Percentiles rank a stretch among this genome's conserved stretches.
phyloP scores from a whole-genome alignment of 2,113 vertebrate species.

The Garra rufa region DNA sequence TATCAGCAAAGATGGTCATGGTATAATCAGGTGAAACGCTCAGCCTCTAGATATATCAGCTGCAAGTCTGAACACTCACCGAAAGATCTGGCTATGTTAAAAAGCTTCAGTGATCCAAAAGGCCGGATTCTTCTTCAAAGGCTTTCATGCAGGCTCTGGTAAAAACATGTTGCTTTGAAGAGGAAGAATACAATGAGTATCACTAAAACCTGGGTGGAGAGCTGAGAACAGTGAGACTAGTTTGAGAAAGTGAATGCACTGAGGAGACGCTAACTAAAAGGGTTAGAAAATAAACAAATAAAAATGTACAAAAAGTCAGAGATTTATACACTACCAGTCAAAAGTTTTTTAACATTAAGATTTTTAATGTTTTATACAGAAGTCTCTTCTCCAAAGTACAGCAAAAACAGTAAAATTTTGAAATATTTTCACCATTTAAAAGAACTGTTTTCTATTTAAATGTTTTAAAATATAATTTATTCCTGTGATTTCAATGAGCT shows the following conservation, averaged over 20 bases:
- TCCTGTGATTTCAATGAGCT: neutral
- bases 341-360: neutral
- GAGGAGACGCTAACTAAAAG: neutral
- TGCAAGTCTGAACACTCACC: neutral
- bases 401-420: neutral
- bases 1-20: conserved; percentile 36
- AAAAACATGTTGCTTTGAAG: conserved; percentile 11
- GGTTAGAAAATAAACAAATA: neutral
- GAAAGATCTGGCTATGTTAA: conserved; percentile 22
- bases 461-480: neutral
- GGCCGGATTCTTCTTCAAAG: conserved; percentile 2
- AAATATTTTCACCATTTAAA: neutral
- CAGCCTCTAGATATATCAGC: conserved; percentile 21
- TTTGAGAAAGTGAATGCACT: neutral
- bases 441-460: neutral
- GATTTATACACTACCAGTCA: neutral
- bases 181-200: neutral
- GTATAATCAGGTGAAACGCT: neutral
- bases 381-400: neutral
- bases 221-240: neutral
- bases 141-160: neutral
- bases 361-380: neutral
- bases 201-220: conserved; percentile 21
- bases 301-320: neutral
- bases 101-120: conserved; percentile 2